Conservation (phyloP, 2,113 vertebrate genomes). For the crab-eating macaque (Macaca fascicularis) region DNA sequence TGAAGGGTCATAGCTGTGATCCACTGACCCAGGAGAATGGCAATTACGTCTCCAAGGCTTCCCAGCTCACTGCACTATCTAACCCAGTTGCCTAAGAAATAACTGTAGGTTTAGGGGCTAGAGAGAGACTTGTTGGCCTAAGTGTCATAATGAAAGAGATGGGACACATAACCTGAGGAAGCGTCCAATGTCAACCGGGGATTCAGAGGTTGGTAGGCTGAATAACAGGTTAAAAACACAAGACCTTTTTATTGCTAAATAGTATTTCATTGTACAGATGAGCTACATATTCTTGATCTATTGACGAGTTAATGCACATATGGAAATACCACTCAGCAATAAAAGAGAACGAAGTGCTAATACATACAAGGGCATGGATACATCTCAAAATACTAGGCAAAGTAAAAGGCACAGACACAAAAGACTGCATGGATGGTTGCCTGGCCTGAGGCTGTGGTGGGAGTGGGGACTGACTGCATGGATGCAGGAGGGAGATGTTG, state of each 20-base stretch:
- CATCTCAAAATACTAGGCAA: not conserved
- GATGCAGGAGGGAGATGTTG: not conserved
- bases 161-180: not conserved
- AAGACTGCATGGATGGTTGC: not conserved
- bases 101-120: not conserved
- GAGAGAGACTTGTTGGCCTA: not conserved
- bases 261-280: not conserved
- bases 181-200: not conserved
- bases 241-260: not conserved
- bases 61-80: not conserved
- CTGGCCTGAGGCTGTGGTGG: not conserved
- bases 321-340: not conserved
- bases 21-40: fast-evolving
- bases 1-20: not conserved
- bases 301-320: not conserved
- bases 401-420: not conserved
- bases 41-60: not conserved
- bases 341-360: not conserved
- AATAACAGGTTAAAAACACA: not conserved
- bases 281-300: not conserved
- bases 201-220: not conserved
- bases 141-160: not conserved
- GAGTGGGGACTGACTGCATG: not conserved
- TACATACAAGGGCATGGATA: not conserved
- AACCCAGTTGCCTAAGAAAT: not conserved